A percentile compares a stretch with the other conserved stretches of the same genome.
Conservation (phyloP, 1,140 invertebrate genomes). For the Drosophila albomicans region DNA sequence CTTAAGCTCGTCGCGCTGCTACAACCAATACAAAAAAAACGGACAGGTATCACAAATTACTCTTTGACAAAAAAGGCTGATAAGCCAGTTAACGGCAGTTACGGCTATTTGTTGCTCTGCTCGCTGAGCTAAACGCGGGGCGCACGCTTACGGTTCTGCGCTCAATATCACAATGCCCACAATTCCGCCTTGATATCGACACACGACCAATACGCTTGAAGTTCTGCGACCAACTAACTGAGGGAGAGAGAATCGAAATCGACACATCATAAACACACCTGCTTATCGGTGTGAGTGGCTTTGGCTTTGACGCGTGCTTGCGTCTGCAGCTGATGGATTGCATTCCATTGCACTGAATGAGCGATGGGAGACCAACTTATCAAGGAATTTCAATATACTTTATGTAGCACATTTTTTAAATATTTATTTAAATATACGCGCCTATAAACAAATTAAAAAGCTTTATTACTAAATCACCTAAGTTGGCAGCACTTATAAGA, state of each 20-base stretch:
- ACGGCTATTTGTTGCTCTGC: slow-evolving; percentile 32
- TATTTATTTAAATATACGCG: slow-evolving; percentile 9
- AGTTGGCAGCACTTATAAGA: slow-evolving; percentile 28
- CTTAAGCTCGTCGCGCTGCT: slow-evolving; percentile 70
- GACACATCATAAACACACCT: slow-evolving; percentile 34
- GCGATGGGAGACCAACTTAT: not conserved
- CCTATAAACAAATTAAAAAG: not conserved
- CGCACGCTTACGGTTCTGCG: slow-evolving; percentile 40
- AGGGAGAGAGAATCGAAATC: slow-evolving; percentile 31
- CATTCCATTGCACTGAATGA: slow-evolving; percentile 3
- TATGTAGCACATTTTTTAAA: not conserved
- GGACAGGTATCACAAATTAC: slow-evolving; percentile 83
- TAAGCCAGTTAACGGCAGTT: slow-evolving; percentile 51
- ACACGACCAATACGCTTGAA: slow-evolving; percentile 56
- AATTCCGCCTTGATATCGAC: slow-evolving; percentile 13
- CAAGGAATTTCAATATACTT: too few relatives aligned
- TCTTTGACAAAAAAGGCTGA: slow-evolving; percentile 68
- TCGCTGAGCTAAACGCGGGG: slow-evolving; percentile 14
- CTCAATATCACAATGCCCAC: slow-evolving; percentile 10
- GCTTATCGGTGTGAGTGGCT: slow-evolving; percentile 41
- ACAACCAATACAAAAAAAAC: slow-evolving; percentile 69
- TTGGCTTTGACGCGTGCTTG: not conserved
- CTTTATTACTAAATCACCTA: not conserved
- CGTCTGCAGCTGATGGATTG: slow-evolving; percentile 33
- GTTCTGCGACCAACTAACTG: slow-evolving; percentile 60